Conservation (phyloP, 37 sponge, comb jelly and placozoan species). For the Halichondria panicea region DNA sequence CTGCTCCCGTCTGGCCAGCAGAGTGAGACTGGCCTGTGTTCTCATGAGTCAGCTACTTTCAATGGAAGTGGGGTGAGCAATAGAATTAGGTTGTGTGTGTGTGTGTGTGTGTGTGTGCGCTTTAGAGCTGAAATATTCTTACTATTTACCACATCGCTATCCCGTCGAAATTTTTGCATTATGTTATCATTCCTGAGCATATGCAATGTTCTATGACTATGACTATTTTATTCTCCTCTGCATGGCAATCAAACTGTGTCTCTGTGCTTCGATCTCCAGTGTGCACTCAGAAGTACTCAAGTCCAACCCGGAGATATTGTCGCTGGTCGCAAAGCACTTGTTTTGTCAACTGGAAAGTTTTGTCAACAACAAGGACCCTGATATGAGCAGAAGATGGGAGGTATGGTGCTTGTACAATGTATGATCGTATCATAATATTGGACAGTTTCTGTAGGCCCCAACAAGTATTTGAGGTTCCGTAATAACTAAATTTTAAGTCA, state of each 20-base stretch:
- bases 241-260: too few relatives aligned
- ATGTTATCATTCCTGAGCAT: too few relatives aligned
- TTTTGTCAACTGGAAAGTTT: conserved; percentile 40
- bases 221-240: neutral
- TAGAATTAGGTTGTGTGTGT: conserved; percentile 9
- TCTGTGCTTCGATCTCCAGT: conserved; percentile 4
- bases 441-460: too few relatives aligned
- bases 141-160: too few relatives aligned
- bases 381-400: neutral
- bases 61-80: conserved; percentile 50
- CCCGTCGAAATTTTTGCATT: too few relatives aligned
- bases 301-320: conserved; percentile 20
- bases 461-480: too few relatives aligned
- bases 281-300: conserved; percentile 39
- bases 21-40: neutral
- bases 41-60: conserved; percentile 23
- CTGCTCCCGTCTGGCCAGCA: neutral
- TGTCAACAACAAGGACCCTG: neutral
- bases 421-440: neutral
- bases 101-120: conserved; percentile 29
- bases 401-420: neutral
- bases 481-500: neutral
- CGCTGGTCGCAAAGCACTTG: conserved; percentile 10
- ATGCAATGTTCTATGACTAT: too few relatives aligned
- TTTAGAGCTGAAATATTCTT: too few relatives aligned